Evolutionary conservation across 2,888 invertebrate genomes (phyloP), one percentile per base, ranked within the genome.

Genomic region (Ditylenchus weischeri): DNA sequence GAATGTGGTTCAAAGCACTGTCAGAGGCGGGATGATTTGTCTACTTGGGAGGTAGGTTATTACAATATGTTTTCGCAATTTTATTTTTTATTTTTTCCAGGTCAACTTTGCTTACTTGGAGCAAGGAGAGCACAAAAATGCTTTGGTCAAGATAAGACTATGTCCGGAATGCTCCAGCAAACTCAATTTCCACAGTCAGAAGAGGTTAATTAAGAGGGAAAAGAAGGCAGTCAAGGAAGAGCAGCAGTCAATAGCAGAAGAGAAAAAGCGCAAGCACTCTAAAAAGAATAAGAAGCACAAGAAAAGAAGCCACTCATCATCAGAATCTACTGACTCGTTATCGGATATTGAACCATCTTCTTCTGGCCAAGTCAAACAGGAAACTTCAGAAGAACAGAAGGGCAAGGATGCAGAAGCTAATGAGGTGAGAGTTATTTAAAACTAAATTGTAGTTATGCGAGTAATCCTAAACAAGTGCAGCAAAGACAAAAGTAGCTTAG

Each of bases 81-180:
- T 11, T 38, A 38, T n/a, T n/a, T n/a, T n/a, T 38, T 38, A 38
- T 6, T 13, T 15, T 19, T 4, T 77, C 59, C 57, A 79, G 79
- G 79, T 82, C 1, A 95, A 98, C 86, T 98, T 99, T 86, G 90
- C 89, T 0, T 98, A 98, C 81, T 79, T 88, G 35, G 98, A 98
- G 84, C 88, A 90, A 38, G 89, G 88, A 0, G 88, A 89, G 76
- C 91, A 90, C 84, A 93, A 91, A 84, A 95, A 93, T 86, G 93
- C 94, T 6, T 87, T 98, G 7, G 91, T 98, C 0, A 98, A 98
- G 88, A 85, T 95, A 74, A 88, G 93, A 76, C 85, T 98, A 35
- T 98, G 96, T 84, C 88, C 89, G 3, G 88, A 89, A 67, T 96
- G 96, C 85, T 93, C 96, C 0, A 85, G 87, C 23, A 93, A 92